Percentiles rank a stretch among this genome's conserved stretches.
phyloP scores from a whole-genome alignment of 2,797 vertebrate species.

The Lateolabrax maculatus region DNA sequence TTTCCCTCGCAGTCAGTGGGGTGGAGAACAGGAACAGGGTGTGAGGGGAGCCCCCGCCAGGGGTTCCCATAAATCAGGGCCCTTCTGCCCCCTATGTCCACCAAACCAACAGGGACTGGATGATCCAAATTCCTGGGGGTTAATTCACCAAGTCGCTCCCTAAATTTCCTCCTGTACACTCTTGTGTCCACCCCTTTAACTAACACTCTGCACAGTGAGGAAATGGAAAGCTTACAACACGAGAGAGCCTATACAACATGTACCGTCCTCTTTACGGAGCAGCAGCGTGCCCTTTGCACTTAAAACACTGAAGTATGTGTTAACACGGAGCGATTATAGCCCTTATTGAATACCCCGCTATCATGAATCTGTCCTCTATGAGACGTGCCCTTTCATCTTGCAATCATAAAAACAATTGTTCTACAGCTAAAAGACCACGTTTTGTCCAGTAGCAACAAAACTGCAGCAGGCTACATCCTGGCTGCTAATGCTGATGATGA shows the following conservation, averaged over 20 bases:
- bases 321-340: slow-evolving; percentile 62
- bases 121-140: slow-evolving; percentile 87
- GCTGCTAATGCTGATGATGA: slow-evolving; percentile 19
- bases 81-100: slow-evolving; percentile 80
- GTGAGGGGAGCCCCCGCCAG: slow-evolving; percentile 89
- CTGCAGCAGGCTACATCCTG: slow-evolving; percentile 18
- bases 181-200: slow-evolving; percentile 53
- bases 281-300: slow-evolving; percentile 78
- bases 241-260: slow-evolving; percentile 36
- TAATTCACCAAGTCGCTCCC: slow-evolving; percentile 85
- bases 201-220: slow-evolving; percentile 40
- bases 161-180: slow-evolving; percentile 74
- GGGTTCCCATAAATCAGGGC: slow-evolving; percentile 93
- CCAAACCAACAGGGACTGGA: slow-evolving; percentile 81
- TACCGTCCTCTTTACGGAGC: slow-evolving; percentile 36
- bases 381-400: slow-evolving; percentile 69
- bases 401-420: slow-evolving; percentile 72
- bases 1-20: slow-evolving; percentile 67
- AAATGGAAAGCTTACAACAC: slow-evolving; percentile 45
- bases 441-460: slow-evolving; percentile 23
- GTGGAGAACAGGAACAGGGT: slow-evolving; percentile 88
- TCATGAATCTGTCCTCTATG: slow-evolving; percentile 56
- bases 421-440: slow-evolving; percentile 26
- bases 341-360: slow-evolving; percentile 61
- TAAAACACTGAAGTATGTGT: slow-evolving; percentile 64